Percentiles rank a stretch among this genome's conserved stretches.
Conservation (phyloP, 2,797 vertebrate genomes). For the Paramormyrops hopkinsi region DNA sequence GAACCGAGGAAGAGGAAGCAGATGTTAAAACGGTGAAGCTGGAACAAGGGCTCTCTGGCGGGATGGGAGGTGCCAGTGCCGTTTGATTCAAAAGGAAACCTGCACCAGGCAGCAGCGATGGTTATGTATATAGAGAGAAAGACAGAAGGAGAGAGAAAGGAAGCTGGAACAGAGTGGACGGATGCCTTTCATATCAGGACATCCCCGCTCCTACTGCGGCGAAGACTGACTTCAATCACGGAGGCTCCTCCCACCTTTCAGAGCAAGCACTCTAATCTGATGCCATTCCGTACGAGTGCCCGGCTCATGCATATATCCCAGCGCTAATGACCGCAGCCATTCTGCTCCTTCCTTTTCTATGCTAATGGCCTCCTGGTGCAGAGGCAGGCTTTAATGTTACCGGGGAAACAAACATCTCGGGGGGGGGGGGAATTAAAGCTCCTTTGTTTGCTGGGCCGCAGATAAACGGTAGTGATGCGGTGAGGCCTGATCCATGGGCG, state of each 20-base stretch:
- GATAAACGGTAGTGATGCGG: neutral
- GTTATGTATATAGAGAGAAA: neutral
- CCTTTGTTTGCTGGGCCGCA: neutral
- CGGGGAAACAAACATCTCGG: constrained; percentile 18
- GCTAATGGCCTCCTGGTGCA: constrained; percentile 6
- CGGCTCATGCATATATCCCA: neutral
- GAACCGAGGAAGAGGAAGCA: neutral
- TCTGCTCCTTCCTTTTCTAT: constrained; percentile 10
- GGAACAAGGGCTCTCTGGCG: neutral
- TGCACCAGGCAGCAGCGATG: neutral
- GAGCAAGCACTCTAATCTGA: neutral
- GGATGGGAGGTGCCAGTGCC: neutral
- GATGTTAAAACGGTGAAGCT: neutral
- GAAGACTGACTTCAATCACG: constrained; percentile 14
- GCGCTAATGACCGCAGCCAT: neutral
- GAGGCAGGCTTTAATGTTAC: constrained; percentile 8
- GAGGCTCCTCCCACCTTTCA: neutral
- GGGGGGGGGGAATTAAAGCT: neutral
- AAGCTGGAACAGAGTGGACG: constrained; percentile 10
- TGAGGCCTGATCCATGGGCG: neutral
- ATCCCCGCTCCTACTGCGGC: neutral
- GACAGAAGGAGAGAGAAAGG: constrained; percentile 15
- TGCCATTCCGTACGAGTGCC: neutral
- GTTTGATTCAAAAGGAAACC: neutral
- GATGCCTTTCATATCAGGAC: neutral